These are phyloP conservation scores for Hemiscyllium ocellatum DNA, from an alignment of 2,113 vertebrate genomes.

Conservation along the genomic window DNA sequence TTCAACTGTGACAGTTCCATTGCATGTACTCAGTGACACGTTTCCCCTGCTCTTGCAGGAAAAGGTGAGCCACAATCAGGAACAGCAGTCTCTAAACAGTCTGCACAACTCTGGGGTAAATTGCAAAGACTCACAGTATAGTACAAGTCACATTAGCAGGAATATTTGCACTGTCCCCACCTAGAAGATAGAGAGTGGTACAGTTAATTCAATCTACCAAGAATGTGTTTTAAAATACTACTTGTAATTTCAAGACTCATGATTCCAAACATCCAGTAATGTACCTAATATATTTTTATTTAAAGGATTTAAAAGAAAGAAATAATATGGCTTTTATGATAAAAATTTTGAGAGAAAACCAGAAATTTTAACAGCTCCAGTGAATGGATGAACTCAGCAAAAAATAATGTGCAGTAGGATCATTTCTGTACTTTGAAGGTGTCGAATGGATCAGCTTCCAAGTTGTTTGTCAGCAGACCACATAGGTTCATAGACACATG, in stretches of 20 bases:
- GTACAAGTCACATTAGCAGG: neutral
- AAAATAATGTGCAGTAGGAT: neutral
- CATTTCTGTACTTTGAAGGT: neutral
- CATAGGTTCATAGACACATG: neutral
- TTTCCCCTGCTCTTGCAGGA: neutral
- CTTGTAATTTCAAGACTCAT: neutral
- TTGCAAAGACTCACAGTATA: neutral
- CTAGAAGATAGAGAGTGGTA: neutral
- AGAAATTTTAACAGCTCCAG: neutral
- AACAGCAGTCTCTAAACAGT: neutral
- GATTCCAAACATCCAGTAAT: neutral
- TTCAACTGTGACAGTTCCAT: too few species aligned
- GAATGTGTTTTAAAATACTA: neutral
- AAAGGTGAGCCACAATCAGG: neutral
- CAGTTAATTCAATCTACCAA: neutral
- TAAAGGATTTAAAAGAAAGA: neutral
- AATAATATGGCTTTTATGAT: neutral
- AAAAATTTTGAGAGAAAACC: neutral
- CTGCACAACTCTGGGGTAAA: neutral
- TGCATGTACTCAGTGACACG: too few species aligned
- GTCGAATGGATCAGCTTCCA: neutral
- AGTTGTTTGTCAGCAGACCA: neutral
- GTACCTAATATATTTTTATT: neutral
- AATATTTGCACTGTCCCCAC: neutral
- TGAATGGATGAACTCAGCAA: neutral